Percentiles rank a stretch among this genome's conserved stretches.
Conservation (phyloP, 2,113 vertebrate species). For the Sebastes fasciatus region DNA sequence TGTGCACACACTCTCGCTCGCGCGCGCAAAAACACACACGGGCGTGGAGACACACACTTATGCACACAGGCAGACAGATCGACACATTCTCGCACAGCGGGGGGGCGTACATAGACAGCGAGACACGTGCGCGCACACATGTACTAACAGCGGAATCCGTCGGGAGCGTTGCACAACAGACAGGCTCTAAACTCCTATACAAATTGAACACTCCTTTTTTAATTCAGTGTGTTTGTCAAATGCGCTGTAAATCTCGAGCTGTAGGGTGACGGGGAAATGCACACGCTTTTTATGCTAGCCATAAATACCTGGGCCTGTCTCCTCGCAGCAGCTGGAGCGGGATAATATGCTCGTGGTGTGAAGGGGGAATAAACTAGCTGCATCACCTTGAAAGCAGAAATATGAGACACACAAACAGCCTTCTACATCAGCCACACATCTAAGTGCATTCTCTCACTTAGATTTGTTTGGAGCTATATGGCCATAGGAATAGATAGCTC, state of each 20-base stretch:
- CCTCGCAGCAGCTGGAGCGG: constrained; percentile 65
- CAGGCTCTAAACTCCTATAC: constrained; percentile 80
- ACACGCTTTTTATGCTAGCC: constrained; percentile 75
- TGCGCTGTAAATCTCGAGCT: constrained; percentile 72
- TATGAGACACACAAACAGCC: constrained; percentile 40
- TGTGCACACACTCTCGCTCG: constrained; percentile 14
- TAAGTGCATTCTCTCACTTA: constrained; percentile 31
- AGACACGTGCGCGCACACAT: constrained; percentile 48
- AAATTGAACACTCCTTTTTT: constrained; percentile 73
- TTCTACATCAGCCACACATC: constrained; percentile 33
- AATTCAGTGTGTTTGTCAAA: constrained; percentile 75
- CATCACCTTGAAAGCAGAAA: constrained; percentile 71
- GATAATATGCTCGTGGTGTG: constrained; percentile 71
- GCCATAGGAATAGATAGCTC: constrained; percentile 52
- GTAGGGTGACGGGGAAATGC: constrained; percentile 73
- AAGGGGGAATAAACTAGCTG: constrained; percentile 59
- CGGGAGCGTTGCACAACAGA: constrained; percentile 73
- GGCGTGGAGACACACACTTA: not conserved
- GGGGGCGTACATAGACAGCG: constrained; percentile 48
- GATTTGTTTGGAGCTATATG: constrained; percentile 37
- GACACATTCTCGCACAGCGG: constrained; percentile 62
- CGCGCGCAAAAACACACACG: constrained; percentile 30
- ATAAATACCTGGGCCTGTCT: constrained; percentile 79
- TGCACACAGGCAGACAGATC: constrained; percentile 42
- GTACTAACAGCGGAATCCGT: constrained; percentile 62